These are phyloP conservation scores for Graptemys geographica DNA, from an alignment of 2,797 vertebrate species.

Conservation along the genomic window DNA sequence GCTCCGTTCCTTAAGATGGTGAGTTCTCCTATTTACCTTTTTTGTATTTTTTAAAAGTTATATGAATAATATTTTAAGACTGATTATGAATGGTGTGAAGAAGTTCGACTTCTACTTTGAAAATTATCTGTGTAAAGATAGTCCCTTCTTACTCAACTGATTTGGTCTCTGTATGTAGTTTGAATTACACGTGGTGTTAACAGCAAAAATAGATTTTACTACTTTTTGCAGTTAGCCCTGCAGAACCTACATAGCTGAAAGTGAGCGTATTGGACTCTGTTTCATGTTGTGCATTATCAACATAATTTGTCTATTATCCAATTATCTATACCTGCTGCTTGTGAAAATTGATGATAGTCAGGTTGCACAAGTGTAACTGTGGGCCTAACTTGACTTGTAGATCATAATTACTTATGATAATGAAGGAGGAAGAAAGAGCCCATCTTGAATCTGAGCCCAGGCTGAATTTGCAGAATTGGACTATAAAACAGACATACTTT, in stretches of 20 bases:
- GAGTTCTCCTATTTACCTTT: slow-evolving; percentile 53
- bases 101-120: background rate
- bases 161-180: background rate
- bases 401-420: background rate
- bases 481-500: background rate
- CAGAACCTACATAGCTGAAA: background rate
- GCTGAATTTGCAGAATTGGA: background rate
- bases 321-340: background rate
- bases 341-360: background rate
- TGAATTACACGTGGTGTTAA: background rate
- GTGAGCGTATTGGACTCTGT: background rate
- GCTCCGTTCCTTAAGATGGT: slow-evolving; percentile 89
- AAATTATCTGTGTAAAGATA: background rate
- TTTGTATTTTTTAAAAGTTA: slow-evolving; percentile 1
- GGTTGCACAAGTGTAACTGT: background rate
- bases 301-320: background rate
- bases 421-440: background rate
- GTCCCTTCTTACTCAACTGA: background rate
- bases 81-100: background rate
- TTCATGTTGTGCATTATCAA: rapidly evolving
- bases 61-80: slow-evolving; percentile 12
- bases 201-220: background rate
- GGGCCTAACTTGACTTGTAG: background rate
- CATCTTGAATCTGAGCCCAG: background rate
- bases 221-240: background rate